Percentiles rank a stretch among this genome's conserved stretches.
Evolutionary conservation across 64 coral and sea anemone genomes (phyloP).

Genomic region (Anthopleura sola): DNA sequence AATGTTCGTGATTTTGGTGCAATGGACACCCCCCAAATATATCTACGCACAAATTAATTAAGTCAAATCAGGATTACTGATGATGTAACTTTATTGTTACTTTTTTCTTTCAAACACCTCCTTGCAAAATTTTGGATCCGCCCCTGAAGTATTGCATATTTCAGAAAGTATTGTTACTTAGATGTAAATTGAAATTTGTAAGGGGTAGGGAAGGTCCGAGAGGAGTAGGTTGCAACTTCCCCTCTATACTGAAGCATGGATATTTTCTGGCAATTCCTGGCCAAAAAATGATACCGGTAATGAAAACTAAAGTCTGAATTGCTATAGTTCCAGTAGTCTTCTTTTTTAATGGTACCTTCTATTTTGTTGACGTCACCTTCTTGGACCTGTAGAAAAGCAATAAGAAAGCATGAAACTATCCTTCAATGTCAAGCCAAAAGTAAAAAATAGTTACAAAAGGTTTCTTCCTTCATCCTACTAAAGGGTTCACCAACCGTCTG

Average conservation of each 20-base stretch:
- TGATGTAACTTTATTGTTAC: no score
- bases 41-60: no score
- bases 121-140: no score
- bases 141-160: no score
- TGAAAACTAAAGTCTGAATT: not conserved
- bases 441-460: not conserved
- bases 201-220: no score
- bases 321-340: not conserved
- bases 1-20: not conserved
- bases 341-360: not conserved
- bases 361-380: not conserved
- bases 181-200: no score
- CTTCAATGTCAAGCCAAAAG: not conserved
- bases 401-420: constrained; percentile 4
- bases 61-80: no score
- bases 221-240: no score
- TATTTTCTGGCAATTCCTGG: not conserved
- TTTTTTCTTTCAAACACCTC: no score
- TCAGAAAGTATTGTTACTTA: no score
- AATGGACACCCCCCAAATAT: no score
- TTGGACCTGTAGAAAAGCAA: constrained; percentile 15
- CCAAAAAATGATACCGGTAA: not conserved
- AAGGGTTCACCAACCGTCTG: not conserved
- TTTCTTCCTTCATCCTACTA: not conserved
- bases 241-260: no score